Evolutionary conservation across 64 coral and sea anemone genomes (phyloP).

Genomic region (Orbicella faveolata): DNA sequence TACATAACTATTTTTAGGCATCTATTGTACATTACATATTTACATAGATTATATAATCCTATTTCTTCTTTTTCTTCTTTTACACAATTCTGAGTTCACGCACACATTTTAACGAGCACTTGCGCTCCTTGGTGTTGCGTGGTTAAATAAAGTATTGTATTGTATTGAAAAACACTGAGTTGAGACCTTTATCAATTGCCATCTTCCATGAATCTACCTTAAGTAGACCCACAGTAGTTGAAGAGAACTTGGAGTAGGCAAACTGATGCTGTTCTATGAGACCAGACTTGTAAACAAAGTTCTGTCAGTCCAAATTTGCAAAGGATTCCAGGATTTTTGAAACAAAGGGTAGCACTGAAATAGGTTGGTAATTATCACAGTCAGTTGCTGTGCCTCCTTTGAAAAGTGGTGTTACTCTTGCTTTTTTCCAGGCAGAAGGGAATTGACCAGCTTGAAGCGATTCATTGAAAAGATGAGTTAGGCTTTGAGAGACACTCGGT

Average conservation of each 20-base stretch:
- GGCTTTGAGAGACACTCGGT: background rate
- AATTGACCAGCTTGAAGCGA: conserved; percentile 27
- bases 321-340: conserved; percentile 28
- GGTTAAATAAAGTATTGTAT: too few relatives aligned
- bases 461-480: conserved; percentile 49
- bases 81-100: too few relatives aligned
- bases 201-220: conserved; percentile 14
- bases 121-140: too few relatives aligned
- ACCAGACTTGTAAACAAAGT: background rate
- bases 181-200: background rate
- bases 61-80: too few relatives aligned
- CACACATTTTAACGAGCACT: too few relatives aligned
- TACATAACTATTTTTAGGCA: too few relatives aligned
- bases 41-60: too few relatives aligned
- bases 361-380: conserved; percentile 55
- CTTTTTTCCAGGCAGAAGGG: conserved; percentile 38
- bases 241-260: conserved; percentile 9
- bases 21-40: too few relatives aligned
- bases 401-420: conserved; percentile 22
- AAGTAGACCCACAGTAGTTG: conserved; percentile 8
- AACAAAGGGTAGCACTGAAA: conserved; percentile 10
- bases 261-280: conserved; percentile 8
- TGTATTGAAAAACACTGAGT: background rate
- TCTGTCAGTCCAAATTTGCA: conserved; percentile 3
- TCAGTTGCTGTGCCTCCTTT: conserved; percentile 4